Conservation (phyloP, 2,797 vertebrate genomes). For the Zenarchopterus dispar region DNA sequence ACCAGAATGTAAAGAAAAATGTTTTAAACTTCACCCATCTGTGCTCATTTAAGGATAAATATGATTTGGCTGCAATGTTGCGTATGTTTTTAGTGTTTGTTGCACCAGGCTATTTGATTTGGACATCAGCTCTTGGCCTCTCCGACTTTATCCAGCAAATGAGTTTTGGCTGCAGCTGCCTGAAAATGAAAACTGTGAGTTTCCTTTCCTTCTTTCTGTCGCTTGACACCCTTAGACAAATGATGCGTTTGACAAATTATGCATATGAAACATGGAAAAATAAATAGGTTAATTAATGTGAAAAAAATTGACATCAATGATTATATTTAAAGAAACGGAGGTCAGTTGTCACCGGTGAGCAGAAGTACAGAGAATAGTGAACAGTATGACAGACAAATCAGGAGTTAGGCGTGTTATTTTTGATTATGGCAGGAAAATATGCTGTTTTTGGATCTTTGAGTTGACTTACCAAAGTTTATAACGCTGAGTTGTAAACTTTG, state of each 20-base stretch:
- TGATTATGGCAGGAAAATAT: no score
- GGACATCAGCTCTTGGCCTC: slow-evolving; percentile 66
- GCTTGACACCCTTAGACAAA: slow-evolving; percentile 56
- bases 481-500: no score
- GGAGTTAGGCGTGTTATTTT: no score
- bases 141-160: slow-evolving; percentile 67
- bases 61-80: slow-evolving; percentile 52
- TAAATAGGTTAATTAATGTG: no score
- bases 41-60: slow-evolving; percentile 63
- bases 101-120: slow-evolving; percentile 67
- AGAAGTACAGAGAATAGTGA: no score
- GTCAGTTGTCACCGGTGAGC: no score
- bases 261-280: slow-evolving; percentile 9
- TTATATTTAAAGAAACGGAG: no score
- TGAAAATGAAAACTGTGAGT: slow-evolving; percentile 62
- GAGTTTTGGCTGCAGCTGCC: slow-evolving; percentile 66
- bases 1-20: neutral
- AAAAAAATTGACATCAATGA: no score
- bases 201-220: slow-evolving; percentile 46
- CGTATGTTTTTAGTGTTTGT: slow-evolving; percentile 58
- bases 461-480: no score
- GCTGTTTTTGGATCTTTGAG: no score
- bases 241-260: slow-evolving; percentile 52
- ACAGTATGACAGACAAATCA: no score
- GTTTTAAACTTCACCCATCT: slow-evolving; percentile 53